Evolutionary conservation across 2,888 invertebrate species (phyloP), one percentile per base, ranked within the genome.

Genomic region (Perithous albicinctus): DNA sequence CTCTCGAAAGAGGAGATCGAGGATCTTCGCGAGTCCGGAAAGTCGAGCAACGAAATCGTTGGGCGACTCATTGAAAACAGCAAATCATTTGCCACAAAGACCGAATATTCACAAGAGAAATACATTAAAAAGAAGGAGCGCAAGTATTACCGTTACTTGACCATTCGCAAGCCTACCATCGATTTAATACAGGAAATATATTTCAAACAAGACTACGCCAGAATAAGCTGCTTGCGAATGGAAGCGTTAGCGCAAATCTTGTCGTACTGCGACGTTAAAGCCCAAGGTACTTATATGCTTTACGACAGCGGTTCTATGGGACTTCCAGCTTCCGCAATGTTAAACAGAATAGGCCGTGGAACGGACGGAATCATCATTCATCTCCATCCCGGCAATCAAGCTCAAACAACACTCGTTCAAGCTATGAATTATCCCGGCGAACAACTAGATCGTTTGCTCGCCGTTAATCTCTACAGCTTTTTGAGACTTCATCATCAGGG

Each of bases 51-150:
- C 18, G 96, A 97, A 89, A 98, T 99, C 85, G 96, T 99, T 4
- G 96, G 95, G 83, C 96, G 96, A 73, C 94, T 99, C 12, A 96
- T 99, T 66, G 96, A 96, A 82, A 98, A 98, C 91, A 99, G 98
- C 15, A 96, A 96, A 85, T 98, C 98, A 0, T 99, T 99, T 92
- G 95, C 95, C 43, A 94, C 95, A 75, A 99, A 99, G 94, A 99
- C 98, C 0, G 97, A 97, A 89, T 99, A 96, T 92, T 96, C 97
- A 0, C 97, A 99, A 92, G 97, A 97, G 87, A 99, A 99, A 92
- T 99, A 99, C 92, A 94, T 99, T 54, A 97, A 96, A 88, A 99
- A 99, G 92, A 99, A 99, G 92, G 97, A 97, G 88, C 97, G 96
- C 87, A 99, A 99, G 93, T 99, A 98, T 93, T 97, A 96, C 90